These are phyloP conservation scores for Ciconia maguari DNA, from an alignment of 2,113 vertebrate species.

Conservation along the genomic window DNA sequence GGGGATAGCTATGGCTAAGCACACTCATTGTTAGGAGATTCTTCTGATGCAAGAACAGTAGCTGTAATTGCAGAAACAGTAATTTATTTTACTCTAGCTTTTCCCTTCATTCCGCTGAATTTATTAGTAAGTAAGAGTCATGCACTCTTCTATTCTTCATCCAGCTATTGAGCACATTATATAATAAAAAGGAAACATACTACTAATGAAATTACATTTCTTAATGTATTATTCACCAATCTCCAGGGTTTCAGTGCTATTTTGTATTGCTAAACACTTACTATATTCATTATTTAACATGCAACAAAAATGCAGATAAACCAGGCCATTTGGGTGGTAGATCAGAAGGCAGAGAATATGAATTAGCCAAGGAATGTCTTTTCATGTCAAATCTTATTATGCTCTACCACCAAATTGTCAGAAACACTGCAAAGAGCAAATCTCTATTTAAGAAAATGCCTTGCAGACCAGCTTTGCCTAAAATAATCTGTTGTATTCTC, in stretches of 20 bases:
- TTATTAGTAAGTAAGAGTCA: neutral
- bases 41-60: neutral
- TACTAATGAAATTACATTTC: conserved; percentile 41
- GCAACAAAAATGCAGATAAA: conserved; percentile 31
- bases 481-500: neutral
- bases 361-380: neutral
- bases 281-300: conserved; percentile 38
- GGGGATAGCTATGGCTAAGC: neutral
- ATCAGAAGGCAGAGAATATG: neutral
- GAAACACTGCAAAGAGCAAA: neutral
- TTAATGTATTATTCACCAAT: conserved; percentile 54
- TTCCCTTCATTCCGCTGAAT: neutral
- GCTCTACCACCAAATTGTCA: neutral
- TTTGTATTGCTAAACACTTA: conserved; percentile 36
- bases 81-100: neutral
- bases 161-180: neutral
- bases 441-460: neutral
- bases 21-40: neutral
- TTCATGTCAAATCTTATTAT: neutral
- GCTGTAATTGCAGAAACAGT: neutral
- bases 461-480: neutral
- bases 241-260: conserved; percentile 9
- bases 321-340: conserved; percentile 28
- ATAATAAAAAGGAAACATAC: neutral
- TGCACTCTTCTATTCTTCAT: neutral